Base-by-base conservation (phyloP, 1,140 invertebrate genomes). In the Drosophila trapezifrons region DNA sequence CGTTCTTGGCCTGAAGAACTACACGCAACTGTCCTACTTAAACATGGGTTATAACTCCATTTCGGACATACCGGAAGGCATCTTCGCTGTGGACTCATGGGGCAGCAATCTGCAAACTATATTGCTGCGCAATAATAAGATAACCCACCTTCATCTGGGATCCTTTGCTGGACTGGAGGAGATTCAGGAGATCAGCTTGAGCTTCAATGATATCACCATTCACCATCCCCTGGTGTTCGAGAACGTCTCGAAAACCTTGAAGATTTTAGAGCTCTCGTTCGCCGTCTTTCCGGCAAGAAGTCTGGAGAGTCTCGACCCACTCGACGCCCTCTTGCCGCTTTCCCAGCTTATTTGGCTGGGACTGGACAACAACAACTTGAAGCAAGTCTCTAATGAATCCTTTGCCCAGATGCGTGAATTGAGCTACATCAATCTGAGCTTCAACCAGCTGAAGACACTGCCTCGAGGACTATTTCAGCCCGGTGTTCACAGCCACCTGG, bases 31-130 rank as follows among this genome's bases (percentile, higher is more conserved):
- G 43, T 93, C 96, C 13, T 97, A 97, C 92, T 93, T 98, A 47
- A 97, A 98, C 92, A 94, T 98, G 60, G 97, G 96, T 29, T 97
- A 98, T 87, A 98, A 98, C 90, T 95, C 94, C 74, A 97, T 98
- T 78, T 93, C 94, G 27, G 94, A 96, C 77, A 94, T 98, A 52
- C 93, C 94, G 46, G 93, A 95, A 12, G 94, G 94, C 38, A 96
- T 97, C 82, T 97, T 98, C 80, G 80, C 87, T 0, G 85, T 91
- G 22, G 94, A 94, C n/a, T 92, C 92, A 38, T 98, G 97, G 97
- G 96, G 95, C 13, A 94, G 94, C 25, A 95, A 95, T 80, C 92
- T 98, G n/a, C 95, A 96, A 76, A 97, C 96, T 55, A 93, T 98
- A 13, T 93, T 97, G 49, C 92, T 98, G 49, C 94, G 96, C 38